These are phyloP conservation scores for Bombus polaris DNA, from an alignment of 1,140 invertebrate genomes.

Conservation along the genomic window DNA sequence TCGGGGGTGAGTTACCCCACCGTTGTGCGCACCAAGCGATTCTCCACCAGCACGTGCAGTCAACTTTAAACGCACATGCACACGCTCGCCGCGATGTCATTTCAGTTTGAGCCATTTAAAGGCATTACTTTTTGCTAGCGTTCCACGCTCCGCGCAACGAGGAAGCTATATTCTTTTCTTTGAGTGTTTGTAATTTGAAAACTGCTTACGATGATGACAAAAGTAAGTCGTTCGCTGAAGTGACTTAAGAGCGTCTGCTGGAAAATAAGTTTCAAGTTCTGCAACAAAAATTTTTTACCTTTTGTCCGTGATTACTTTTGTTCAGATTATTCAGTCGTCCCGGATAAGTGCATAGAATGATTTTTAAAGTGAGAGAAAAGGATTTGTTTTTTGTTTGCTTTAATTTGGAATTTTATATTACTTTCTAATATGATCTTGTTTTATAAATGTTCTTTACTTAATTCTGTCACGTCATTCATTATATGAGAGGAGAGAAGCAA, in stretches of 20 bases:
- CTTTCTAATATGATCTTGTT: not conserved
- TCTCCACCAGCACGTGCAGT: slow-evolving; percentile 36
- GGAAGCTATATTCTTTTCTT: not conserved
- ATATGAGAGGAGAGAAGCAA: not conserved
- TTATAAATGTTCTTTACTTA: not conserved
- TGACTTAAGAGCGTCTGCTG: not conserved
- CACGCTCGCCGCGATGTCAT: not conserved
- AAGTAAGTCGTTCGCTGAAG: not conserved
- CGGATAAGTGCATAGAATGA: not conserved
- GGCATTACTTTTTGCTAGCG: slow-evolving; percentile 25
- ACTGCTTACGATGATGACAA: not conserved
- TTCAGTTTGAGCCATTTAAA: slow-evolving; percentile 18
- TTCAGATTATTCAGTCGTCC: not conserved
- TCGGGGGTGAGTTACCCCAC: slow-evolving; percentile 48
- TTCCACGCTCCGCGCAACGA: not conserved
- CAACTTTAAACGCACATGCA: slow-evolving; percentile 37
- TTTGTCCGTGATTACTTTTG: not conserved
- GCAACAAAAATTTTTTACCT: not conserved
- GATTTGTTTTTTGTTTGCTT: not conserved
- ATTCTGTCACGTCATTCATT: not conserved
- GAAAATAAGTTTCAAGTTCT: not conserved
- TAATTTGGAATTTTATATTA: not conserved
- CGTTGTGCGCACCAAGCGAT: slow-evolving; percentile 23
- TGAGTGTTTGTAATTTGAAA: slow-evolving; percentile 23
- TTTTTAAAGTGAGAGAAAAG: not conserved